Evolutionary conservation across 1,140 invertebrate species (phyloP), one percentile per base, ranked within the genome.

Genomic region (Heterodera carotae): DNA sequence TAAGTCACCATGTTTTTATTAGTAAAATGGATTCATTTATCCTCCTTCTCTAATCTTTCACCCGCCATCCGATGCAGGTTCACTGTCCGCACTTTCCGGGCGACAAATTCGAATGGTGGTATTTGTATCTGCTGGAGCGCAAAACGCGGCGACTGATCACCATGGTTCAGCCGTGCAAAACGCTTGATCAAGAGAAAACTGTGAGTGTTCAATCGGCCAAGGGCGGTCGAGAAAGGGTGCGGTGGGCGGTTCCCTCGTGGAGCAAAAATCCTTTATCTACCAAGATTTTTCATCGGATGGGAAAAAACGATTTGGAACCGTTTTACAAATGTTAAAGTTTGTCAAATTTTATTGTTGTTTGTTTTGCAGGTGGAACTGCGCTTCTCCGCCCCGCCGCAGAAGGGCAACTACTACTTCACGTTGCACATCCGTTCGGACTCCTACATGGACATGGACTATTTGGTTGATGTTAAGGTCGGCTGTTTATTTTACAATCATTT

Each of bases 91-190:
- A 92, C 86, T 99, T 94, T 89, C 94, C 97, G 8, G 92, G 93
- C 90, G 94, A 95, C 82, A 99, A 99, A 89, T 96, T 97, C 88
- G 97, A 99, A 89, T 97, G 94, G 88, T 99, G 97, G 97, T 99
- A 96, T 95, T 92, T 96, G 31, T 99, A 98, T 89, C 92, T 99
- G 76, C 93, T 93, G 88, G 96, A 99, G 89, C 91, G 93, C 76
- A 98, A 98, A 89, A 93, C 92, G 77, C 92, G 92, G 80, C 92
- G 93, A 67, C 89, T 99, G 67, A 91, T 97, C 29, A 96, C 96
- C 56, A 92, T 93, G 69, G 95, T 96, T 59, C 93, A 93, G 87
- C 92, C 96, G 82, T 92, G 98, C n/a, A 90, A 90, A 33, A 90
- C 89, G 77, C 83, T 92, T 18, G 89, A 90, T 43, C 84, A 88